Evolutionary conservation across 2,797 vertebrate species (phyloP), one percentile per base, ranked within the genome.

Genomic region (Hoplostethus atlanticus): DNA sequence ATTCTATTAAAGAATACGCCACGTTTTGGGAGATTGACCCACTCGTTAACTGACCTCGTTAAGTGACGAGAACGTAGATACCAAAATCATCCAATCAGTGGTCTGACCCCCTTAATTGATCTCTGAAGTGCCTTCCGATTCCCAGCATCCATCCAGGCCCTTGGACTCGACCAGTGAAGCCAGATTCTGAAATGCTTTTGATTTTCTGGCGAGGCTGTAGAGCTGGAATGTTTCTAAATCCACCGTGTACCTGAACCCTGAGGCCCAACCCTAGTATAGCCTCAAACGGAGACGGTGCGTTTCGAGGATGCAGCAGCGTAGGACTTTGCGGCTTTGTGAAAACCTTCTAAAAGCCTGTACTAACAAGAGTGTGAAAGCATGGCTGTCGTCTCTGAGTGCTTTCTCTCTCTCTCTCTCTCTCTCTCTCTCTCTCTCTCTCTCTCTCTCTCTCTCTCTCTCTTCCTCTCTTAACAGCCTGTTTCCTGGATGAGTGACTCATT

Each of bases 381-480:
- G 40, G 59, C 84, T 68, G 59, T 28, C 64, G 28, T 55, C 42
- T 51, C 31, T 55, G 28, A n/a, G 21, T 21, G 21, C 21, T 21
- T 28, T 80, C 47, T 75, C 10, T 63, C 62, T 70, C 25, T 79
- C 3, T 69, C 52, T 59, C 50, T 69, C 31, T 58, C 31, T 80
- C 8, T 28, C 28, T 72, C 47, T 66, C 57, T 72, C 40, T 63
- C n/a, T 55, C 42, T 51, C 31, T 48, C 60, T 78, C 21, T 71
- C 54, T 70, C 17, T 84, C 47, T 63, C 54, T 31, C 55, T 64
- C 11, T 52, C 12, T 60, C 44, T 46, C 40, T 58, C 36, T 57
- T 48, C 66, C 47, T 62, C 17, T 65, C 58, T 71, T 70, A 71
- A 73, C 81, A 40, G 68, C 81, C 77, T 92, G 76, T 88, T 88